Percentiles rank a stretch among this genome's conserved stretches.
phyloP scores from a whole-genome alignment of 2,888 invertebrate genomes.

The Tinea trinotella region DNA sequence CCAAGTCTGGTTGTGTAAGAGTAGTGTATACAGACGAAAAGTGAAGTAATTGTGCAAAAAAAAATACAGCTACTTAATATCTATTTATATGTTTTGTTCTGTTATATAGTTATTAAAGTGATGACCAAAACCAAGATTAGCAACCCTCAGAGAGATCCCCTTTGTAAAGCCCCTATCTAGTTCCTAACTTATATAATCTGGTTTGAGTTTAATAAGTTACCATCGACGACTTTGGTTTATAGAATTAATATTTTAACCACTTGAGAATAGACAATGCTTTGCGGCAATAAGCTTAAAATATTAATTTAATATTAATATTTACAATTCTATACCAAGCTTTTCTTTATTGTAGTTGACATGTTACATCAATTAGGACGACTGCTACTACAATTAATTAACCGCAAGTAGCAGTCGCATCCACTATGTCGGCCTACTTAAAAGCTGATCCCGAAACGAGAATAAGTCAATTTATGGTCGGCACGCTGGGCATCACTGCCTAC shows the following conservation, averaged over 20 bases:
- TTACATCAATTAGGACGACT: no score
- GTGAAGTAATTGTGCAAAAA: no score
- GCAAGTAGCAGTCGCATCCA: no score
- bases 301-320: neutral
- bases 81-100: neutral
- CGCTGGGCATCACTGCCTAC: no score
- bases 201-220: slow-evolving; percentile 22
- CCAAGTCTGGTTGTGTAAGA: no score
- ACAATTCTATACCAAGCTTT: no score
- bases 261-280: neutral
- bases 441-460: no score
- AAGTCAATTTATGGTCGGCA: no score
- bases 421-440: no score
- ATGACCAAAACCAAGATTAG: slow-evolving; percentile 53
- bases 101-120: neutral
- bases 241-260: neutral
- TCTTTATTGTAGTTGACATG: no score
- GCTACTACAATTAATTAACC: no score
- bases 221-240: slow-evolving; percentile 15
- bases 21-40: no score
- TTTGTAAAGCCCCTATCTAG: slow-evolving; percentile 28
- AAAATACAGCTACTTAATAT: neutral
- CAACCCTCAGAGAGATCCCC: slow-evolving; percentile 41
- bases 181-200: slow-evolving; percentile 26
- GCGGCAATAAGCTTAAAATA: neutral